Evolutionary conservation across 2,888 invertebrate species (phyloP).

Genomic region (Vanessa cardui): DNA sequence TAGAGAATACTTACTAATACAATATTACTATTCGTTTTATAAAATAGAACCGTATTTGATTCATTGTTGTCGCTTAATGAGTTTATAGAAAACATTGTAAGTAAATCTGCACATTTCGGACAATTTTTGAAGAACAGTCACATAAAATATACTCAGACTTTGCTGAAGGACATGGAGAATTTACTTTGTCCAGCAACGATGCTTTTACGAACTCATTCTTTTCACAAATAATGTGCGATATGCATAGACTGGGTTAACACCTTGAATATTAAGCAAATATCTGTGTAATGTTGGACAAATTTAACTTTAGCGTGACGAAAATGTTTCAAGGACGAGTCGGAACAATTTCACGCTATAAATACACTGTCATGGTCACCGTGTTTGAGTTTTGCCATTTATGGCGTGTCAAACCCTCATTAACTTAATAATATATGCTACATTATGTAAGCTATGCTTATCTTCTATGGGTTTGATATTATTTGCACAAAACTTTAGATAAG

Average conservation of each 20-base stretch:
- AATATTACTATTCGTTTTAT: not conserved
- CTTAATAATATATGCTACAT: conserved; percentile 16
- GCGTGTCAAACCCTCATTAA: conserved; percentile 18
- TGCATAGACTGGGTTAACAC: not conserved
- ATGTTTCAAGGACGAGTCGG: conserved; percentile 47
- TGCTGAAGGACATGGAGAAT: no score
- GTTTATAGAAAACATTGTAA: no score
- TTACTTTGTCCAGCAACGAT: no score
- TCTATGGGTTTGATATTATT: not conserved
- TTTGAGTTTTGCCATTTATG: conserved; percentile 11
- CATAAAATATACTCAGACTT: no score
- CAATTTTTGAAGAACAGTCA: no score
- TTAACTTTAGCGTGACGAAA: conserved; percentile 35
- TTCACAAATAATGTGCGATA: not conserved
- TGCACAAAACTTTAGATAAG: not conserved
- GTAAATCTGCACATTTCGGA: no score
- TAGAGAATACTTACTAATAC: not conserved
- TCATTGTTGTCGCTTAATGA: no score
- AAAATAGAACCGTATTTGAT: no score
- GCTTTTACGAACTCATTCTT: not conserved
- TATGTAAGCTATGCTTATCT: not conserved
- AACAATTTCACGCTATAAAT: conserved; percentile 18
- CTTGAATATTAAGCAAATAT: conserved; percentile 24
- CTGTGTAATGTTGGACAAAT: conserved; percentile 24
- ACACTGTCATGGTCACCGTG: conserved; percentile 24